Percentiles rank a stretch among this genome's conserved stretches.
Evolutionary conservation across 2,113 vertebrate genomes (phyloP).

Genomic region (Clarias magur): DNA sequence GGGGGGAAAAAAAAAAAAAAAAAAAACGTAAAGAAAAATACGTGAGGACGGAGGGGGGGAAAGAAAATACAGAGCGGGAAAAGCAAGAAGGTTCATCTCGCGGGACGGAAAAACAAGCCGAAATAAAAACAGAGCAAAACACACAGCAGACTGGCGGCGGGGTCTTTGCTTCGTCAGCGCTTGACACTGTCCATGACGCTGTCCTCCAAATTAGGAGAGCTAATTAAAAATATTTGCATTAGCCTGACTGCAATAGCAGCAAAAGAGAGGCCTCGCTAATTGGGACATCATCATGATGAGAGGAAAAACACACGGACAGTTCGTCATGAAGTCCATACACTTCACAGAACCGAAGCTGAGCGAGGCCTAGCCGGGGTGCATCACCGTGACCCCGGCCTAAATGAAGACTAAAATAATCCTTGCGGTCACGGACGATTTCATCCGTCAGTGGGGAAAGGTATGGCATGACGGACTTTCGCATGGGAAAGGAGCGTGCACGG

Average conservation of each 20-base stretch:
- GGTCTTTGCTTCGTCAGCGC: constrained; percentile 59
- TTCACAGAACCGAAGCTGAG: constrained; percentile 51
- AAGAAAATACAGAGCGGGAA: constrained; percentile 42
- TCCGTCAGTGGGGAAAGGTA: constrained; percentile 25
- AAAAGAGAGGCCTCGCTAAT: constrained; percentile 21
- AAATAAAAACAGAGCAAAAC: constrained; percentile 51
- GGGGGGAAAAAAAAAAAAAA: not conserved
- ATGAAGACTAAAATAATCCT: constrained; percentile 14
- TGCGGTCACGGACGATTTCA: constrained; percentile 29
- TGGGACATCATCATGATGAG: constrained; percentile 45
- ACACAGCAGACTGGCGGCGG: constrained; percentile 59
- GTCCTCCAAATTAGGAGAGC: constrained; percentile 63
- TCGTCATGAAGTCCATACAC: constrained; percentile 70
- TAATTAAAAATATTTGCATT: constrained; percentile 73
- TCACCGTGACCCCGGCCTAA: constrained; percentile 26
- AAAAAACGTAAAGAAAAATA: constrained; percentile 13
- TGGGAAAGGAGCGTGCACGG: constrained; percentile 12
- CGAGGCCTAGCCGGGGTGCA: not conserved
- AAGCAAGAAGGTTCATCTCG: constrained; percentile 40
- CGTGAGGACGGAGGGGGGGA: not conserved
- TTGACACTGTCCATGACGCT: constrained; percentile 65
- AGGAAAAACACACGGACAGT: constrained; percentile 43
- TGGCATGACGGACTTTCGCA: constrained; percentile 12
- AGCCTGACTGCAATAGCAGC: constrained; percentile 54
- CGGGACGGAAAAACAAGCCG: constrained; percentile 40